Base-by-base conservation (phyloP, 2,113 vertebrate genomes). In the Dasypus novemcinctus region DNA sequence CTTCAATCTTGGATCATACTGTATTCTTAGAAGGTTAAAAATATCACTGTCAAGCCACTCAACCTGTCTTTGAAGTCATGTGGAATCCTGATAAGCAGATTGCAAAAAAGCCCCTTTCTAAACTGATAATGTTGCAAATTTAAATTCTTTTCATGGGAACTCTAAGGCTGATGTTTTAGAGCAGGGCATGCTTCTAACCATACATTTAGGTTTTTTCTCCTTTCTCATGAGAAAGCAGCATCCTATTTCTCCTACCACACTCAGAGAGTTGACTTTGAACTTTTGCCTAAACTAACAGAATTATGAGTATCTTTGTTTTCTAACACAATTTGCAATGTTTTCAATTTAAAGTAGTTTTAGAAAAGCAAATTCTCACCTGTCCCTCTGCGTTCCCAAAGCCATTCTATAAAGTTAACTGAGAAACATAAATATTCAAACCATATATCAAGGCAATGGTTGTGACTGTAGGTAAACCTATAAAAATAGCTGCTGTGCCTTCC, bases 31-130 rank as follows among this genome's bases (percentile, higher is more conserved):
- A 93, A n/a, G 14, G 38, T 59, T 83, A 66, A 83, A 36, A 72
- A 41, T 57, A 38, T 66, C 15, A 41, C 38, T 82, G 63, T 88
- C 61, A 78, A 63, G 84, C 38, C 33, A 52, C 63, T 41, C 79
- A 57, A 14, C 41, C 74, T 74, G 54, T 93, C 88, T 93, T 94
- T 93, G 91, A 98, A 97, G 96, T 95, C 74, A 84, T 89, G 90
- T 97, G 93, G 84, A 69, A 38, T 95, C 68, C 81, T 85, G 85
- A 96, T 95, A 96, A 97, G 78, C 93, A 93, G 92, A 97, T 91
- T 96, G 96, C 96, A 94, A 93, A 94, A 93, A 95, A 93, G 61
- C 93, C 91, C 93, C 64, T 52, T 87, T 82, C 66, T 80, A 93
- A 92, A 82, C 41, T 49, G 90, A 90, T 86, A 81, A 92, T 93